Evolutionary conservation across 53 echinoderm and acorn worm genomes (phyloP).

Genomic region (Glandiceps talaboti): DNA sequence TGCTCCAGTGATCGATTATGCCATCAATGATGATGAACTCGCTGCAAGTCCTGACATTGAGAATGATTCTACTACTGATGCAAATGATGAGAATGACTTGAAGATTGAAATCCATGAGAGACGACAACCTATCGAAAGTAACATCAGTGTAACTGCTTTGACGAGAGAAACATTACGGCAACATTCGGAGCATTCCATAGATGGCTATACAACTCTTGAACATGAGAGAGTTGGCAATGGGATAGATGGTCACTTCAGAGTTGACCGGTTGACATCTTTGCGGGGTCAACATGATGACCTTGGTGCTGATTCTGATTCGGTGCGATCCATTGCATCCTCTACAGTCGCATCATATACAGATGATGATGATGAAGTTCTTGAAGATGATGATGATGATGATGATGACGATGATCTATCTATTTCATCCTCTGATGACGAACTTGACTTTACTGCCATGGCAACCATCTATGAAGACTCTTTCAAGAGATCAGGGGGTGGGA

Average conservation of each 20-base stretch:
- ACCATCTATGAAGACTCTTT: conserved; percentile 5
- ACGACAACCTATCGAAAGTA: no score
- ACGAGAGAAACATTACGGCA: neutral
- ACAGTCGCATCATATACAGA: neutral
- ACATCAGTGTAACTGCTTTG: neutral
- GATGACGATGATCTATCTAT: neutral
- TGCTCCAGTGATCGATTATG: no score
- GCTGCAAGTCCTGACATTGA: no score
- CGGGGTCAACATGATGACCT: neutral
- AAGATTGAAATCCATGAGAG: no score
- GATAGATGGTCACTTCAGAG: conserved; percentile 28
- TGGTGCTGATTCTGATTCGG: neutral
- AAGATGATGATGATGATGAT: conserved; percentile 13
- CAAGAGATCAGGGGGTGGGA: conserved; percentile 6
- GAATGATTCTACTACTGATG: no score
- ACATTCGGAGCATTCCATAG: conserved; percentile 23
- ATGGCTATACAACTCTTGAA: no score
- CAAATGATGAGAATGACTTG: no score
- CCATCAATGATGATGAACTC: no score
- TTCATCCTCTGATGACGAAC: neutral
- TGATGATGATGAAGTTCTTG: neutral
- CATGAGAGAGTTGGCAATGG: conserved; percentile 12
- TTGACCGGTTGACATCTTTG: neutral
- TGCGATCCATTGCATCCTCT: neutral
- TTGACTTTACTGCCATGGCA: neutral